Evolutionary conservation across 2,888 invertebrate species (phyloP), one percentile per base, ranked within the genome.

Genomic region (Ctena decussata): DNA sequence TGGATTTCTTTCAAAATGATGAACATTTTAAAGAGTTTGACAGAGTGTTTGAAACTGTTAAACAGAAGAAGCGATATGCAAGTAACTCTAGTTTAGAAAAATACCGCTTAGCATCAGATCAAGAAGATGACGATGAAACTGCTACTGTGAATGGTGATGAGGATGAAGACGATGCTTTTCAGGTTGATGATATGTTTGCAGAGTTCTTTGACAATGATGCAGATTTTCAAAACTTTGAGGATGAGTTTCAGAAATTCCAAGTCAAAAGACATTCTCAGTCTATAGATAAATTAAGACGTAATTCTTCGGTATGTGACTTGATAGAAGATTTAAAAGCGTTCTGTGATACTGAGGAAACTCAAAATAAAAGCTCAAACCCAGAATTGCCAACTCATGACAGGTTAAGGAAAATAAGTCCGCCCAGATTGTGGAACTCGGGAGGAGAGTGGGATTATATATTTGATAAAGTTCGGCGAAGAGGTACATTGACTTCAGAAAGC

Each of bases 21-120:
- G 94, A 94, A 65, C 92, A 94, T 84, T 94, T 94, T 81, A 91
- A 92, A 83, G 94, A 94, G 86, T 94, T 94, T 91, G 94, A 94
- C 70, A 80, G 94, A 30, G 94, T 94, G 46, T 94, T 92, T 89
- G 94, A 93, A 79, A 93, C 93, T 1, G 88, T 94, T 57, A 93
- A 93, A 87, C 92, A 91, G 75, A 91, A 91, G 27, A 74, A 88
- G 27, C 86, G 89, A 18, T 90, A 91, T 44, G 86, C 89, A n/a
- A 89, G 89, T 85, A 76, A 91, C 37, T 85, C 89, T 32, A 89
- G 90, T 83, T 69, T 89, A 21, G 90, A 91, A 37, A 87, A 86
- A 44, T 85, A 90, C 71, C 77, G 89, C 69, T 87, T 85, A 87
- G 90, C 91, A n/a, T 84, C 88, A 30, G 77, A 84, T 76, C 79